Conservation (phyloP, 1,140 invertebrate genomes). For the Procambarus clarkii region DNA sequence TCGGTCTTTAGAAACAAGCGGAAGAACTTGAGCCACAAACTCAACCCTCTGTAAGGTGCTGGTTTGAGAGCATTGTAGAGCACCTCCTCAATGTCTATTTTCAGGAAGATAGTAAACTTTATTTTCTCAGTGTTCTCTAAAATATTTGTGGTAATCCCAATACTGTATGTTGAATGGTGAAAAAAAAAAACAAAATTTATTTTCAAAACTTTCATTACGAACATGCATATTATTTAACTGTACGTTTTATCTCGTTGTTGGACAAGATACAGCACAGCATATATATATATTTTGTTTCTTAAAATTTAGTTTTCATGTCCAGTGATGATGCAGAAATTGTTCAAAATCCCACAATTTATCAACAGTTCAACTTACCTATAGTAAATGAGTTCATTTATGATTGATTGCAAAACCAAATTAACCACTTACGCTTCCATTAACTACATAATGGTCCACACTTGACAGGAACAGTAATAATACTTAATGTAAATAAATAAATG, state of each 20-base stretch:
- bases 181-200: conserved; percentile 22
- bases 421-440: conserved; percentile 13
- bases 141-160: too few relatives aligned
- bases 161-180: neutral
- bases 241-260: conserved; percentile 28
- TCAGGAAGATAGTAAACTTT: too few relatives aligned
- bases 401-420: conserved; percentile 8
- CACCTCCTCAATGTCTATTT: too few relatives aligned
- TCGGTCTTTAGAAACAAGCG: too few relatives aligned
- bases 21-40: too few relatives aligned
- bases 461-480: conserved; percentile 13
- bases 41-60: too few relatives aligned
- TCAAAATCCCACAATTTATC: neutral
- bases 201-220: conserved; percentile 50
- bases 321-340: conserved; percentile 22
- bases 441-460: conserved; percentile 32
- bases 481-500: neutral
- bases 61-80: too few relatives aligned
- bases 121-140: too few relatives aligned
- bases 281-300: neutral
- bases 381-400: neutral
- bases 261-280: neutral
- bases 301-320: conserved; percentile 14
- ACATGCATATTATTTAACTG: conserved; percentile 49
- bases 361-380: neutral